Evolutionary conservation across 2,888 invertebrate genomes (phyloP), one percentile per base, ranked within the genome.

Genomic region (Sphinx pinastri): DNA sequence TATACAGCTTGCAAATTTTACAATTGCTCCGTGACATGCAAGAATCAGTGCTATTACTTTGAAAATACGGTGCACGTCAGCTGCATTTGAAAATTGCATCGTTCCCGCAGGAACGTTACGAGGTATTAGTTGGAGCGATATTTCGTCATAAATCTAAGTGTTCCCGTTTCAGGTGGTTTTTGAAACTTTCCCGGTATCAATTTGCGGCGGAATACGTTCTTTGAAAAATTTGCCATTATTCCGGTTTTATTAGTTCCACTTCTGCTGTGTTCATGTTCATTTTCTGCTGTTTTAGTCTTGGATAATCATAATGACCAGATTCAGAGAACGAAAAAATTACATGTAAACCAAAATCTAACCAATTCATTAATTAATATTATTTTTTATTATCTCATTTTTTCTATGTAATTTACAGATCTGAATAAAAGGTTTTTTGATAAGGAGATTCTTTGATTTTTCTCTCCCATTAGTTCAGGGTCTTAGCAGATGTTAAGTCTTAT

Each of bases 91-190:
- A 60, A 25, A 49, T 63, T 63, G 63, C 63, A 47, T 16, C 16
- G 16, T 60, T 14, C 45, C 45, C 8, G 19, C 19, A 47, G 11
- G 63, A 19, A 49, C 49, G 63, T 63, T 59, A 19, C 57, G 25
- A 57, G 12, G 57, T 57, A 49, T 49, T 49, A 63, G 63, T 63
- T 16, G 49, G 49, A 47, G 63, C 63, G 47, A 60, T 60, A 60
- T 63, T 49, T 63, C 63, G 63, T 19, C 47, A 63, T 63, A 63
- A 63, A 63, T 63, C 63, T 63, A 63, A 49, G 45, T 19, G 49
- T 11, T 19, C 25, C 60, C 45, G 60, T 7, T 63, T 47, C 63
- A 63, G 63, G 63, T 63, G 63, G 63, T 19, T 63, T 63, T 63
- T 49, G 63, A 63, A 63, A 63, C 19, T 60, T 47, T 19, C 0